Percentiles rank a stretch among this genome's conserved stretches.
Evolutionary conservation across 2,113 vertebrate genomes (phyloP).

Genomic region (Crotalus helleri): DNA sequence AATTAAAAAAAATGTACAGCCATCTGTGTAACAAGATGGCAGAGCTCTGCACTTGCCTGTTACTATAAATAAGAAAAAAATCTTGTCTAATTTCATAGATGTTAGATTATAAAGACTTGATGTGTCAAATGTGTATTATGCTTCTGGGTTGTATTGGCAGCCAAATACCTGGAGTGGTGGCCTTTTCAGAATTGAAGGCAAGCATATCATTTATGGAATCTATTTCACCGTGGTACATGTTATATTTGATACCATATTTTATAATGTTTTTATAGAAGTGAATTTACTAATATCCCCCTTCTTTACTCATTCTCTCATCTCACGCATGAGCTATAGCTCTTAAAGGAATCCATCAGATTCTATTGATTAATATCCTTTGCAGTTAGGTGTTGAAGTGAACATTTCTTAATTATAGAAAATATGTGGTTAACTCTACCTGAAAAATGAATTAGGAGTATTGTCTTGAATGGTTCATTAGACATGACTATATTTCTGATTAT

Average conservation of each 20-base stretch:
- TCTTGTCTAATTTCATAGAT: constrained; percentile 63
- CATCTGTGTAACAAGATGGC: constrained; percentile 70
- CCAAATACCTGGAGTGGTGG: constrained; percentile 58
- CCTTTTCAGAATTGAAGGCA: constrained; percentile 49
- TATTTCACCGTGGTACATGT: constrained; percentile 34
- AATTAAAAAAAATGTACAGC: constrained; percentile 61
- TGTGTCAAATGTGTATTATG: constrained; percentile 52
- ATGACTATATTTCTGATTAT: neutral
- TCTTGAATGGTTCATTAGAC: neutral
- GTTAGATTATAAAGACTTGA: constrained; percentile 58
- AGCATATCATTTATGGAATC: constrained; percentile 41
- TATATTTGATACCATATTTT: constrained; percentile 21
- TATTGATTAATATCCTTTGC: neutral
- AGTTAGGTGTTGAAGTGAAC: neutral
- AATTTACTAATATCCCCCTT: constrained; percentile 32
- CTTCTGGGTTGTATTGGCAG: constrained; percentile 49
- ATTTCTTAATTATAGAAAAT: neutral
- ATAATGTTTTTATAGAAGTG: constrained; percentile 34
- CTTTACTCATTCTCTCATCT: neutral
- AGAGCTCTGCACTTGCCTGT: constrained; percentile 59
- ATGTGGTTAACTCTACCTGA: neutral
- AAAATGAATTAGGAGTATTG: neutral
- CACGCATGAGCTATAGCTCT: neutral
- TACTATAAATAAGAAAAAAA: constrained; percentile 62
- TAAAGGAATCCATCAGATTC: neutral